Base-by-base conservation (phyloP, 2,888 invertebrate genomes). In the Drosophila pegasa region DNA sequence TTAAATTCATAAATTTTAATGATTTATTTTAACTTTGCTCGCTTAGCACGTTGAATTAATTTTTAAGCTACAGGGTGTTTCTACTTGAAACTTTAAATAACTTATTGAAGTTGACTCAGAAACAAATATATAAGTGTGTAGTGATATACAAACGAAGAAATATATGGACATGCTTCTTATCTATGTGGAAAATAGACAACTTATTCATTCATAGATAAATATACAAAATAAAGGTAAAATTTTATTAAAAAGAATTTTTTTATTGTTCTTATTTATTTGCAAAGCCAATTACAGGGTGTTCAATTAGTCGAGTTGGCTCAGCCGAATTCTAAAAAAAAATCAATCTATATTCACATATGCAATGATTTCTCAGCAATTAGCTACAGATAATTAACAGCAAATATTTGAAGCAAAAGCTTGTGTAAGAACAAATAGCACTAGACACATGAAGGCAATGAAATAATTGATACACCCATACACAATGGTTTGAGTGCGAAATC, bases 1-100 rank as follows among this genome's bases (percentile, higher is more conserved):
- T 85, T 88, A 85, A 88, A 80, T 87, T 87, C 88, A 85, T 85
- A 85, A 88, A 87, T 87, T 88, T 78, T 88, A 87, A 88, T 85
- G 87, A 88, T 85, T 85, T 85, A 88, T 87, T 85, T 88, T 58
- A 67, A 55, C 68, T 40, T 56, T 75, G 75, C 87, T 75, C 75
- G 72, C 80, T 74, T 64, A 71, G 70, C 62, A 66, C 63, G 71
- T 58, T 71, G 71, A 58, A 74, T 82, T 76, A 66, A 77, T 88
- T 82, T 70, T 74, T 65, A 25, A 27, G 20, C 45, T 40, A 85
- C 71, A 82, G 86, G 88, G 88, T 82, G 82, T 7, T 69, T 10
- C n/a, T 10, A 12, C 8, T 18, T n/a, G 25, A 0, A 0, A 33
- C 20, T 40, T 14, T n/a, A 22, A 45, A 27, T 2, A 22, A 50